A percentile compares a stretch with the other conserved stretches of the same genome.
Conservation (phyloP, 2,888 invertebrate species). For the Pachydiplax longipennis region DNA sequence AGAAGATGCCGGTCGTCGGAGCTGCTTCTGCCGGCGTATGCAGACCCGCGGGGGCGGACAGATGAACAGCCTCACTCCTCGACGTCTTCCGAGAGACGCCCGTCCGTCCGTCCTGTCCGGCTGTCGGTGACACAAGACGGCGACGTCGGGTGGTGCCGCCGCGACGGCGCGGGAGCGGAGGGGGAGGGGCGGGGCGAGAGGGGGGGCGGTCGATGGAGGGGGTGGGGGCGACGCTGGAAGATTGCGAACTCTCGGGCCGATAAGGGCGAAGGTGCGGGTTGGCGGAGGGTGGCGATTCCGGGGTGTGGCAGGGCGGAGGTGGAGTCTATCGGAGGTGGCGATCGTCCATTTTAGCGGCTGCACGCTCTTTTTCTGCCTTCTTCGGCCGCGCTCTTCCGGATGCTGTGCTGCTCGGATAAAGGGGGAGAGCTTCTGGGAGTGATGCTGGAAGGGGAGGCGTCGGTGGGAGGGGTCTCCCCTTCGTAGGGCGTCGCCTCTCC, state of each 20-base stretch:
- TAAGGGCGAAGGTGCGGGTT: constrained; percentile 30
- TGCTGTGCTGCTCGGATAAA: neutral
- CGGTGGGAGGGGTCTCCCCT: constrained; percentile 11
- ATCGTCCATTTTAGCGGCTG: neutral
- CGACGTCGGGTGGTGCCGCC: constrained; percentile 40
- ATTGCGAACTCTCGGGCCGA: constrained; percentile 26
- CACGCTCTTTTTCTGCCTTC: neutral
- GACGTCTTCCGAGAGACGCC: constrained; percentile 51
- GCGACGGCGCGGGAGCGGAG: constrained; percentile 12
- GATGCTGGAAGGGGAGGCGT: neutral
- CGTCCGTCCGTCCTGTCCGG: constrained; percentile 29
- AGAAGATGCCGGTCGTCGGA: neutral
- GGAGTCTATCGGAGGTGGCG: neutral
- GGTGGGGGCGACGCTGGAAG: neutral
- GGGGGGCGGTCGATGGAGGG: neutral
- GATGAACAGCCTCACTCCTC: constrained; percentile 52
- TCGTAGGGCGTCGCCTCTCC: constrained; percentile 34
- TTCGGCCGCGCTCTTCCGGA: neutral
- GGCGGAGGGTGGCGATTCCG: constrained; percentile 15
- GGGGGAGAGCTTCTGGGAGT: neutral
- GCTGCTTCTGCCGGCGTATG: neutral
- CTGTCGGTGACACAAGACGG: constrained; percentile 40
- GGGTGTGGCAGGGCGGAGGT: constrained; percentile 20
- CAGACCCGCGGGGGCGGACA: neutral
- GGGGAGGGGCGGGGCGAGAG: neutral